These are phyloP conservation scores for Spodoptera litura DNA, from an alignment of 1,140 invertebrate species.

Conservation along the genomic window DNA sequence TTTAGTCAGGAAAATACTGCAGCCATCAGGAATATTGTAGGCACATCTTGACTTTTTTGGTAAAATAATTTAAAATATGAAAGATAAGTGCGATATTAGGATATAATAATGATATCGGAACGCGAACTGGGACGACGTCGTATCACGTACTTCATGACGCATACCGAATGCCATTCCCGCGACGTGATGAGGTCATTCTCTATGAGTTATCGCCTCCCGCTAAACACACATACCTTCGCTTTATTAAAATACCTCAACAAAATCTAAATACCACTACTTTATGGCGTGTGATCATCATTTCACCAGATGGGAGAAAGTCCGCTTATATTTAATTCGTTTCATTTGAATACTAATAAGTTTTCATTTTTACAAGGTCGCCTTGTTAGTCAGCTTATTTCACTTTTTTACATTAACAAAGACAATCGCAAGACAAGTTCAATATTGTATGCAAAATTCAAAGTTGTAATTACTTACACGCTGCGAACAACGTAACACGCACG, in stretches of 20 bases:
- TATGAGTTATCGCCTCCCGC: constrained; percentile 54
- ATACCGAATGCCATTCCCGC: constrained; percentile 61
- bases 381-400: not conserved
- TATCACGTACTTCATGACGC: constrained; percentile 66
- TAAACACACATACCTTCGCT: constrained; percentile 57
- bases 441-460: not conserved
- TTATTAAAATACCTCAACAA: constrained; percentile 61
- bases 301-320: constrained; percentile 8
- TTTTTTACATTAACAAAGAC: too few relatives aligned
- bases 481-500: constrained; percentile 52
- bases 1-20: not conserved
- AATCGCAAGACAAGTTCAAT: constrained; percentile 23
- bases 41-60: not conserved
- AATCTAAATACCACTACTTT: constrained; percentile 24
- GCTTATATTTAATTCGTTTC: not conserved
- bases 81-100: constrained; percentile 42
- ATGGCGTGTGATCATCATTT: not conserved
- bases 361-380: not conserved
- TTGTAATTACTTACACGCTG: constrained; percentile 62
- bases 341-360: constrained; percentile 5
- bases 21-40: not conserved
- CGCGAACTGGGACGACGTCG: constrained; percentile 55
- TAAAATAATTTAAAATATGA: constrained; percentile 7
- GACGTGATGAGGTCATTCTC: constrained; percentile 61
- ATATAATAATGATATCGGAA: constrained; percentile 43